These are phyloP conservation scores for Carduelis carduelis DNA, from an alignment of 2,797 vertebrate species.

Conservation along the genomic window DNA sequence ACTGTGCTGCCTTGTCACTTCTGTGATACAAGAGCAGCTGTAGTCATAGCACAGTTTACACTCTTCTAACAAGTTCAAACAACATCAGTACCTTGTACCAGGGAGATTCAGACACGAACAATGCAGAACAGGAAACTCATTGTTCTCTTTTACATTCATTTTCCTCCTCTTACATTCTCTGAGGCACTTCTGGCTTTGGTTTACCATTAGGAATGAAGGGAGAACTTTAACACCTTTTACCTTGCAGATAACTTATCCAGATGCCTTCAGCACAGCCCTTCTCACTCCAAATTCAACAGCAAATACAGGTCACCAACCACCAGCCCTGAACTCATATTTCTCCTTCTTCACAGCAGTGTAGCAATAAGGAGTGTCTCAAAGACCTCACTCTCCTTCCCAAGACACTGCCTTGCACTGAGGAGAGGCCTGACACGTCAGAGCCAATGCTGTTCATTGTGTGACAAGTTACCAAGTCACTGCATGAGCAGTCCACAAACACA, in stretches of 20 bases:
- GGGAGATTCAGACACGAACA: not conserved
- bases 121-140: not conserved
- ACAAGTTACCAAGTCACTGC: not conserved
- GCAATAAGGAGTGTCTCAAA: not conserved
- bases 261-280: not conserved
- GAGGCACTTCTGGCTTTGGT: not conserved
- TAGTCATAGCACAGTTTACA: not conserved
- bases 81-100: not conserved
- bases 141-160: not conserved
- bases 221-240: not conserved
- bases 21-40: not conserved
- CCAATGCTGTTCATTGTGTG: not conserved
- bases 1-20: not conserved
- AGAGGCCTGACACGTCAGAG: not conserved
- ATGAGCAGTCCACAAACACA: not conserved
- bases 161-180: not conserved
- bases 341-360: not conserved
- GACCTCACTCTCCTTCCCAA: not conserved
- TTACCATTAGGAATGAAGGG: not conserved
- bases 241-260: not conserved
- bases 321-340: not conserved
- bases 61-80: not conserved
- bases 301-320: not conserved
- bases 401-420: not conserved
- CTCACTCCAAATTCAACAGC: not conserved